phyloP scores from a whole-genome alignment of 1,140 invertebrate genomes.

The Harpegnathos saltator region DNA sequence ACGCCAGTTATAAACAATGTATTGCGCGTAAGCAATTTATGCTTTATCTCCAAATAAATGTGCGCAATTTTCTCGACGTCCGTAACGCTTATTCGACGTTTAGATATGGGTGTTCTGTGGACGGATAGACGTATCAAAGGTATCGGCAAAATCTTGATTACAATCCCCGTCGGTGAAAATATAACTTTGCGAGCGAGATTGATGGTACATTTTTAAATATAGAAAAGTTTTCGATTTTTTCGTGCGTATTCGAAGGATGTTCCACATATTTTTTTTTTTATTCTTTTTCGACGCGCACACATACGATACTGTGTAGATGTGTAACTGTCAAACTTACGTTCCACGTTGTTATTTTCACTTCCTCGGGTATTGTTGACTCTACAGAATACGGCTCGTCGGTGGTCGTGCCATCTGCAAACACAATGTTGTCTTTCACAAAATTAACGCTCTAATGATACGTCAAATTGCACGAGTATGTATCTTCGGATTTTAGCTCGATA shows the following conservation, averaged over 20 bases:
- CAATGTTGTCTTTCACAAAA: slow-evolving; percentile 27
- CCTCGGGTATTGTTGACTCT: slow-evolving; percentile 61
- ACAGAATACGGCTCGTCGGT: not conserved
- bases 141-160: not conserved
- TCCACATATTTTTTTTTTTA: not conserved
- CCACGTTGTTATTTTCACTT: slow-evolving; percentile 77
- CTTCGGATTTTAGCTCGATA: not conserved
- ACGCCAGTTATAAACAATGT: too few relatives aligned
- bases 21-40: not conserved
- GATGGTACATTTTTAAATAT: too few relatives aligned
- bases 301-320: not conserved
- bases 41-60: not conserved
- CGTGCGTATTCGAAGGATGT: not conserved
- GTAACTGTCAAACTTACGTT: slow-evolving; percentile 66
- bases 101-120: not conserved
- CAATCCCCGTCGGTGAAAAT: too few relatives aligned
- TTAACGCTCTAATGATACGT: slow-evolving; percentile 35
- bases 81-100: not conserved
- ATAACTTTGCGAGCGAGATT: too few relatives aligned
- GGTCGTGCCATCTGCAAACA: slow-evolving; percentile 15
- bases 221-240: not conserved
- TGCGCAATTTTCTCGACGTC: not conserved
- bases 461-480: not conserved
- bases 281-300: too few relatives aligned
- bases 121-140: not conserved